phyloP scores from a whole-genome alignment of 2,888 invertebrate species.

The Orgyia antiqua region DNA sequence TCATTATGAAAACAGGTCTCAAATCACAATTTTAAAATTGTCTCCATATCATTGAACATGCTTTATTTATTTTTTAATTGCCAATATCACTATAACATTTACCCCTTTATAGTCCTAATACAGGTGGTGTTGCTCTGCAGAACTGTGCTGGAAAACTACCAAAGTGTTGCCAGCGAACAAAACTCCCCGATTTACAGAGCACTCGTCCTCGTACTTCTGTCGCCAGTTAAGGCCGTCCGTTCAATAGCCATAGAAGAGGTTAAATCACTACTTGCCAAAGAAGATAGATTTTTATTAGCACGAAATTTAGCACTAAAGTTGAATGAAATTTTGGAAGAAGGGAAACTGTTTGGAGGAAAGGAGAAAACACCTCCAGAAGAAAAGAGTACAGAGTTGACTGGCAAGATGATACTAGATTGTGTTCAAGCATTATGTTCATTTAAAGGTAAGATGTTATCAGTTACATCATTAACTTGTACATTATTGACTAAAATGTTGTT shows the following conservation, averaged over 20 bases:
- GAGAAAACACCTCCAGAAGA: conserved; percentile 59
- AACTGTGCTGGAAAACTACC: conserved; percentile 83
- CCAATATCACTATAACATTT: conserved; percentile 51
- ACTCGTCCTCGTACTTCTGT: conserved; percentile 82
- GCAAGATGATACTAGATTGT: conserved; percentile 76
- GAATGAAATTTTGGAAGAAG: conserved; percentile 80
- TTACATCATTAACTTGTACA: too few relatives aligned
- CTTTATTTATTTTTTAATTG: conserved; percentile 8
- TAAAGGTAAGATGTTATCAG: conserved; percentile 52
- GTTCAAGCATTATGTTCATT: conserved; percentile 73
- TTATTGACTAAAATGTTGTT: too few relatives aligned
- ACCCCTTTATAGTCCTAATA: conserved; percentile 75
- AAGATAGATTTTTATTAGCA: conserved; percentile 80
- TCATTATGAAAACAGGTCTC: too few relatives aligned
- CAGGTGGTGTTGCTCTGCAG: conserved; percentile 87
- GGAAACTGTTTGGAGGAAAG: conserved; percentile 64
- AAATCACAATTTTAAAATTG: too few relatives aligned
- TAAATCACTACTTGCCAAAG: conserved; percentile 78
- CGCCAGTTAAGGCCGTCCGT: conserved; percentile 80
- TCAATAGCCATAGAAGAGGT: conserved; percentile 79
- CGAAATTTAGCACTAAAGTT: conserved; percentile 82
- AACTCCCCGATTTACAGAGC: conserved; percentile 83
- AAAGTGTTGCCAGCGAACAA: conserved; percentile 81
- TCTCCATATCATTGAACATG: not conserved
- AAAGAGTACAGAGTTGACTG: conserved; percentile 64